Evolutionary conservation across 2,797 vertebrate genomes (phyloP).

Genomic region (Leucoraja ocellata): DNA sequence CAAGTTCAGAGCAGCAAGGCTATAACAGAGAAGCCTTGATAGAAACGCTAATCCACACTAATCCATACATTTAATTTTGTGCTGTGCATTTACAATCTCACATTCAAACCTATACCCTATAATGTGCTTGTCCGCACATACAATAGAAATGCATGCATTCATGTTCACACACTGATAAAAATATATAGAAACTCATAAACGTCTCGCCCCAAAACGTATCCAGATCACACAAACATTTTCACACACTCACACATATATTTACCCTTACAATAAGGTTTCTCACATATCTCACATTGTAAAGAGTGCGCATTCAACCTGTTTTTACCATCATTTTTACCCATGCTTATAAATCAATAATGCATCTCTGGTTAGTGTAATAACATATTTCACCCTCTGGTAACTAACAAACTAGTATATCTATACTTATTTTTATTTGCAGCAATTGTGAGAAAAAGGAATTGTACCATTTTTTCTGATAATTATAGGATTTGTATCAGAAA

Average conservation of each 20-base stretch:
- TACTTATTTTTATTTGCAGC: too few relatives aligned
- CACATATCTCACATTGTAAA: neutral
- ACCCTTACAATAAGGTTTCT: too few relatives aligned
- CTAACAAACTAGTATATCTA: too few relatives aligned
- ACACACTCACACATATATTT: neutral
- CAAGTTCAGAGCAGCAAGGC: neutral
- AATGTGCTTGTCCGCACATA: too few relatives aligned
- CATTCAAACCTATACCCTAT: too few relatives aligned
- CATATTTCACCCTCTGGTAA: neutral
- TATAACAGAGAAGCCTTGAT: neutral
- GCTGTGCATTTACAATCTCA: too few relatives aligned
- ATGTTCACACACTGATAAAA: neutral
- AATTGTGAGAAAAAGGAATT: too few relatives aligned
- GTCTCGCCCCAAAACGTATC: too few relatives aligned
- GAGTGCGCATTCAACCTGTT: neutral
- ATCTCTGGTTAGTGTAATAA: neutral
- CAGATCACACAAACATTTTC: neutral
- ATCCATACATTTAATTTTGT: neutral
- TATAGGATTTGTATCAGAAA: too few relatives aligned
- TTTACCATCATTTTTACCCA: neutral
- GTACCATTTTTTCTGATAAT: too few relatives aligned
- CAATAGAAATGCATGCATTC: neutral
- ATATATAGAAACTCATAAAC: too few relatives aligned
- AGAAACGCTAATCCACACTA: neutral
- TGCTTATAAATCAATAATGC: neutral